phyloP scores from a whole-genome alignment of 2,113 vertebrate species.

The Columba livia region DNA sequence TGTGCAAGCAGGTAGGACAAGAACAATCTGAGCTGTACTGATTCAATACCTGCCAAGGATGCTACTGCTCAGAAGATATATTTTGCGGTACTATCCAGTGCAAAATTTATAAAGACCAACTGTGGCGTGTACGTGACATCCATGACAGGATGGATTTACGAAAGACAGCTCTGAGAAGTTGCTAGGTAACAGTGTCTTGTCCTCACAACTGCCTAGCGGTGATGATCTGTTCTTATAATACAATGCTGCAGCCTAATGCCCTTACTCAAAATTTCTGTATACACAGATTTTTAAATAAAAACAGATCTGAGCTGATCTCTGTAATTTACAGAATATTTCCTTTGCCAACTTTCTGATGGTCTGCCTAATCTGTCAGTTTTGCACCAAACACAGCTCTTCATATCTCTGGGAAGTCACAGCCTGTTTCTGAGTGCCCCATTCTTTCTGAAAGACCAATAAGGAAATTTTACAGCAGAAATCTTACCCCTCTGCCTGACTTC shows the following conservation, averaged over 20 bases:
- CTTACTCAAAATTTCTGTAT: not conserved
- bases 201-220: not conserved
- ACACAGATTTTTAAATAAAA: not conserved
- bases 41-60: not conserved
- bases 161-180: constrained; percentile 27
- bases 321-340: not conserved
- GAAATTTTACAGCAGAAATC: not conserved
- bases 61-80: not conserved
- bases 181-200: constrained; percentile 50
- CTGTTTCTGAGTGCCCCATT: not conserved
- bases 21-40: not conserved
- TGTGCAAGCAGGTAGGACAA: not conserved
- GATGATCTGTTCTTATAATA: not conserved
- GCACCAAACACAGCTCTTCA: not conserved
- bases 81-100: not conserved
- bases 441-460: not conserved
- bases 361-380: not conserved
- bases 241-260: not conserved
- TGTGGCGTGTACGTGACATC: not conserved
- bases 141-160: not conserved
- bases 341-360: not conserved
- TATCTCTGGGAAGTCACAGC: not conserved
- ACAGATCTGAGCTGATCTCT: not conserved
- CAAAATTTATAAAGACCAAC: constrained; percentile 23
- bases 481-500: not conserved